These are phyloP conservation scores for Allophyes oxyacanthae DNA, from an alignment of 2,888 invertebrate species.

Conservation along the genomic window DNA sequence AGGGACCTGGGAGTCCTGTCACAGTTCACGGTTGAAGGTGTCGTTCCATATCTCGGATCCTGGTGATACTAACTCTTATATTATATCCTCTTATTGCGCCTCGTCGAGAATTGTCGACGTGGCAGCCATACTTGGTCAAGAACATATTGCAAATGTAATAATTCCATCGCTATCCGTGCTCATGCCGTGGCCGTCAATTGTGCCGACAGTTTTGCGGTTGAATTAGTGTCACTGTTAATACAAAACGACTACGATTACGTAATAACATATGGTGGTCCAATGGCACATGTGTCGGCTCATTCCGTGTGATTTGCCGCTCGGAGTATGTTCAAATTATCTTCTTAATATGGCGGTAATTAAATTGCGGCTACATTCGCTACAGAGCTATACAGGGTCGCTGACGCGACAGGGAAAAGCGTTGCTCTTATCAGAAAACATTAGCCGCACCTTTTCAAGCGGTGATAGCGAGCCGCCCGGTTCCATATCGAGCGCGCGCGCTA, in stretches of 20 bases:
- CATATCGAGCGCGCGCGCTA: conserved; percentile 74
- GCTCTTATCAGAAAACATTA: conserved; percentile 86
- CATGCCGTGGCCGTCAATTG: conserved; percentile 15
- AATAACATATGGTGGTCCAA: conserved; percentile 81
- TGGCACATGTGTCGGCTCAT: conserved; percentile 78
- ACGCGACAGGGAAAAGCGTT: conserved; percentile 84
- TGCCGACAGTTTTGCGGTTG: conserved; percentile 52
- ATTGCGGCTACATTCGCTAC: conserved; percentile 70
- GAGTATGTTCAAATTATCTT: conserved; percentile 67
- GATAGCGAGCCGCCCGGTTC: conserved; percentile 80
- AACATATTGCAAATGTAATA: conserved; percentile 23
- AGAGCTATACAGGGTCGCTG: conserved; percentile 75
- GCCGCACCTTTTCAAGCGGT: conserved; percentile 86
- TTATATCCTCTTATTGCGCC: conserved; percentile 18
- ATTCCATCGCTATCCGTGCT: conserved; percentile 11
- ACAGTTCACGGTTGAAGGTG: conserved; percentile 41
- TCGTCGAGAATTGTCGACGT: conserved; percentile 41
- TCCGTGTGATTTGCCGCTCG: conserved; percentile 64
- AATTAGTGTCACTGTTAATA: conserved; percentile 67
- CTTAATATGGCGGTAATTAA: conserved; percentile 63
- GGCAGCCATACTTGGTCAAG: conserved; percentile 34
- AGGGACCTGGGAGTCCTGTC: conserved; percentile 13
- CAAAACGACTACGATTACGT: conserved; percentile 74
- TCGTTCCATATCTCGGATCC: conserved; percentile 45
- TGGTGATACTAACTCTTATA: conserved; percentile 35